Percentiles rank a stretch among this genome's conserved stretches.
phyloP scores from a whole-genome alignment of 2,113 vertebrate genomes.

The Sebastes fasciatus region DNA sequence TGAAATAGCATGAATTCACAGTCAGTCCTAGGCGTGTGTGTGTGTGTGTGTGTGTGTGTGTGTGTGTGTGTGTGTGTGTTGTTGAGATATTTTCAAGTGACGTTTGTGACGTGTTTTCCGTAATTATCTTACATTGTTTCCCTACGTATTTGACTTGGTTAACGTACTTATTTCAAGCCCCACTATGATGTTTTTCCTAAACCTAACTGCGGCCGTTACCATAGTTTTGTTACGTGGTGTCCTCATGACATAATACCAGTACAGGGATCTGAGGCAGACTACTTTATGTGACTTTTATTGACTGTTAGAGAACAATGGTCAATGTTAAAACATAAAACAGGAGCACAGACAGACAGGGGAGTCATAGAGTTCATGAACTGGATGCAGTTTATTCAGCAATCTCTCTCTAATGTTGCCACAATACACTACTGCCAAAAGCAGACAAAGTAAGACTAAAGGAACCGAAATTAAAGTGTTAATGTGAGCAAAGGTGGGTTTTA shows the following conservation, averaged over 20 bases:
- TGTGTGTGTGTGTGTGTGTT: not conserved
- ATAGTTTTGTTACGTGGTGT: no score
- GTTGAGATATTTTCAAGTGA: no score
- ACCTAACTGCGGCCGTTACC: no score
- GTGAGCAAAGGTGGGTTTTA: not conserved
- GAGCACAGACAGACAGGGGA: not conserved
- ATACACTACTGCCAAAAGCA: not conserved
- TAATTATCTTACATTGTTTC: no score
- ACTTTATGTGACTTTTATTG: not conserved
- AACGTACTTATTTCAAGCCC: no score
- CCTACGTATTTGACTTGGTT: no score
- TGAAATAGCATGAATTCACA: slow-evolving; percentile 21
- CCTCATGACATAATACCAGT: not conserved
- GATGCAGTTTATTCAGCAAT: not conserved
- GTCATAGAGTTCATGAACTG: not conserved
- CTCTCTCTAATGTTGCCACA: not conserved
- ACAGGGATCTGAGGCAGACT: not conserved
- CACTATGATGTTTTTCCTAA: no score
- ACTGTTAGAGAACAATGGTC: not conserved
- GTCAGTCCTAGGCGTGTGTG: not conserved
- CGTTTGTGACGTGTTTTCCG: no score
- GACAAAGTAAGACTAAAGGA: not conserved
- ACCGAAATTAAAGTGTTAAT: not conserved
- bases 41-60: not conserved
- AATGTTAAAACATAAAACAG: not conserved